Evolutionary conservation across 37 sponge, comb jelly and placozoan genomes (phyloP).

Genomic region (Spongia lamella): DNA sequence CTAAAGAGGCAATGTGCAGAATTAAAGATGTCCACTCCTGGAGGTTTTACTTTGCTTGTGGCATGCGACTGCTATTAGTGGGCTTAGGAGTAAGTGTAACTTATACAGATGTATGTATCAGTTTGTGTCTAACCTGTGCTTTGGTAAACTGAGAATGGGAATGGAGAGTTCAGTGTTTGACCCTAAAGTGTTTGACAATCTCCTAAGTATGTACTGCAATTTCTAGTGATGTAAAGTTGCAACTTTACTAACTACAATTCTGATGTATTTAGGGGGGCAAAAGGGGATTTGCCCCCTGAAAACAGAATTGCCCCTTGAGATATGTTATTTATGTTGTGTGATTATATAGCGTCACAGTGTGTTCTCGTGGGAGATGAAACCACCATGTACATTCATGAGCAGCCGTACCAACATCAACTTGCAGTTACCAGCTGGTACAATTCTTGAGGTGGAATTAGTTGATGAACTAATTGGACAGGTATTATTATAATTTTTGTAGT

Average conservation of each 20-base stretch:
- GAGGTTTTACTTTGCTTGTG: slow-evolving; percentile 86
- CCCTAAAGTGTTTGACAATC: too few relatives aligned
- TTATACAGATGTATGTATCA: too few relatives aligned
- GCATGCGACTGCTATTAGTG: slow-evolving; percentile 69
- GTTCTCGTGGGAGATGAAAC: slow-evolving; percentile 42
- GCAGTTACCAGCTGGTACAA: slow-evolving; percentile 60
- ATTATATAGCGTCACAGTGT: slow-evolving; percentile 39
- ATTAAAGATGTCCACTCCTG: slow-evolving; percentile 71
- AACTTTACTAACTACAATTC: too few relatives aligned
- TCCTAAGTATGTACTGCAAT: too few relatives aligned
- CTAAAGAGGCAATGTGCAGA: slow-evolving; percentile 25
- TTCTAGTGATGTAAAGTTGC: too few relatives aligned
- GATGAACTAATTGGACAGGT: slow-evolving; percentile 42
- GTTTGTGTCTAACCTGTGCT: too few relatives aligned
- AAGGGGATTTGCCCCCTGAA: too few relatives aligned
- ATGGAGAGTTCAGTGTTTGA: too few relatives aligned
- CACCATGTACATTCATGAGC: not conserved
- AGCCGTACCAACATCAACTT: slow-evolving; percentile 5
- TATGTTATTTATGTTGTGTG: too few relatives aligned
- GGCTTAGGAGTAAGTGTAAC: slow-evolving; percentile 72
- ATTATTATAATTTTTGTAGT: not conserved
- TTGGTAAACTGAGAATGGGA: too few relatives aligned
- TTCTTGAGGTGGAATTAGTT: slow-evolving; percentile 58
- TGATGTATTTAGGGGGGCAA: too few relatives aligned
- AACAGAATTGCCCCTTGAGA: too few relatives aligned